Percentiles rank a stretch among this genome's conserved stretches.
Evolutionary conservation across 2,888 invertebrate genomes (phyloP).

Genomic region (Rhagonycha fulva): DNA sequence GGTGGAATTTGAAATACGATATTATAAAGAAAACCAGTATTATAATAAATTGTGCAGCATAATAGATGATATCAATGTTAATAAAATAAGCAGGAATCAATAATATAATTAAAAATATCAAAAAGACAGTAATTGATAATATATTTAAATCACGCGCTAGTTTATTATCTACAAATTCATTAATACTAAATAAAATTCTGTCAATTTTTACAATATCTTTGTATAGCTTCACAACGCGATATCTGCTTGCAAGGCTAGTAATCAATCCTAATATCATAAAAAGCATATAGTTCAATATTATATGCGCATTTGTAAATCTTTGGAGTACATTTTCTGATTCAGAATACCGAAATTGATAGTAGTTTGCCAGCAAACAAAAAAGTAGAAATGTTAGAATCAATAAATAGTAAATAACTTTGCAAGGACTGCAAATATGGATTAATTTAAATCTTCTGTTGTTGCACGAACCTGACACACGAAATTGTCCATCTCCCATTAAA

Average conservation of each 20-base stretch:
- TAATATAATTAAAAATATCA: background rate
- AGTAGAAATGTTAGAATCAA: background rate
- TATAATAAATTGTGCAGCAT: background rate
- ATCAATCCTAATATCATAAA: background rate
- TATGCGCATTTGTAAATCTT: background rate
- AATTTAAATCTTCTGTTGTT: background rate
- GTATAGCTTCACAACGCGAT: background rate
- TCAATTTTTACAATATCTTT: background rate
- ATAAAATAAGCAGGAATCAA: background rate
- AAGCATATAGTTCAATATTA: background rate
- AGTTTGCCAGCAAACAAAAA: background rate
- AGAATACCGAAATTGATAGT: background rate
- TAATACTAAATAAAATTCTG: background rate
- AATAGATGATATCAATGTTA: too few relatives aligned
- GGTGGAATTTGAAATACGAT: background rate
- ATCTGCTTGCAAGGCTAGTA: background rate
- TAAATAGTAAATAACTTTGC: background rate
- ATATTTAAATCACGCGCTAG: background rate
- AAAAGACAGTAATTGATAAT: background rate
- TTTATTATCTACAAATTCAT: background rate
- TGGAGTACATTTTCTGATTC: background rate
- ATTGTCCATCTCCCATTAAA: background rate
- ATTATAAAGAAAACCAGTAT: background rate
- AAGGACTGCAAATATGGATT: background rate
- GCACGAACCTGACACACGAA: background rate